Conservation (phyloP, 1,140 invertebrate species). For the Drosophila lowei region DNA sequence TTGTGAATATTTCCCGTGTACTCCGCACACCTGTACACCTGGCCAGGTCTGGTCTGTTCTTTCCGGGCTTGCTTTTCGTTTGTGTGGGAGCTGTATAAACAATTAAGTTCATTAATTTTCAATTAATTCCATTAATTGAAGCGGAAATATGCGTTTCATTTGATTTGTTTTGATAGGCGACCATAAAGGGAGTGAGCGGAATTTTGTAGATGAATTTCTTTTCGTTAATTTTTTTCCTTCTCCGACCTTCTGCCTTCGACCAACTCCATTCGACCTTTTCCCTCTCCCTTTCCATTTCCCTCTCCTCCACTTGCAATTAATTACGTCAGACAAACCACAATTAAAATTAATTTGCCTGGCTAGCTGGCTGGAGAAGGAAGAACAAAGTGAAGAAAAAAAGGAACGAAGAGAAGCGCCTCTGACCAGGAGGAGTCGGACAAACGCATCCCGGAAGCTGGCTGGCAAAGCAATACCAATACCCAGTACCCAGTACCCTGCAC, state of each 20-base stretch:
- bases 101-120: slow-evolving; percentile 82
- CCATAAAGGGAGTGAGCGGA: neutral
- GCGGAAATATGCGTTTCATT: slow-evolving; percentile 82
- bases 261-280: too few relatives aligned
- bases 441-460: slow-evolving; percentile 53
- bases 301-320: slow-evolving; percentile 68
- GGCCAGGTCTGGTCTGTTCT: neutral
- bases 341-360: slow-evolving; percentile 80
- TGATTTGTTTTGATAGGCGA: slow-evolving; percentile 76
- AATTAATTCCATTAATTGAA: slow-evolving; percentile 81
- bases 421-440: slow-evolving; percentile 8
- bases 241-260: too few relatives aligned
- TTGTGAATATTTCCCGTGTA: slow-evolving; percentile 54
- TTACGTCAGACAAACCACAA: slow-evolving; percentile 78
- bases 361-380: slow-evolving; percentile 29
- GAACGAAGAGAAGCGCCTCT: neutral
- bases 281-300: neutral
- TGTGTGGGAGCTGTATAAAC: slow-evolving; percentile 42
- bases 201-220: slow-evolving; percentile 52
- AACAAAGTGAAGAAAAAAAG: slow-evolving; percentile 23
- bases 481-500: neutral
- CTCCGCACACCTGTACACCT: neutral
- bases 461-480: slow-evolving; percentile 30
- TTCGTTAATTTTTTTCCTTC: slow-evolving; percentile 1
- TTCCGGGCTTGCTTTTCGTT: neutral